Percentiles rank a stretch among this genome's conserved stretches.
Conservation (phyloP, 2,113 vertebrate genomes). For the Smithornis capensis region DNA sequence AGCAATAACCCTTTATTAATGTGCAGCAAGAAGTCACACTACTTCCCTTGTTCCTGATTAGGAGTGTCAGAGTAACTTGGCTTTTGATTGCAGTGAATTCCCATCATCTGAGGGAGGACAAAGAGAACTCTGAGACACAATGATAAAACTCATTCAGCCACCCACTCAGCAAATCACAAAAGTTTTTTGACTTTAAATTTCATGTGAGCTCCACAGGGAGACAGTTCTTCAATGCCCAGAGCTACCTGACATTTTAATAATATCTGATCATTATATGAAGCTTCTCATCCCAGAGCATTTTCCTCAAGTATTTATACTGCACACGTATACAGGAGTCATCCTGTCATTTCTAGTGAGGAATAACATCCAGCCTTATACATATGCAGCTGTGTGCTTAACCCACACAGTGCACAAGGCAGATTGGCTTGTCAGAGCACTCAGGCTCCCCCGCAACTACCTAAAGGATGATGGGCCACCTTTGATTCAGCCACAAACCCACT, state of each 20-base stretch:
- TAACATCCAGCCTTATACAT: conserved; percentile 19
- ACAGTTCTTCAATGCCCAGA: conserved; percentile 33
- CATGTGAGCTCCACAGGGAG: not conserved
- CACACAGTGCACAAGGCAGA: conserved; percentile 1
- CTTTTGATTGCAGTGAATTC: conserved; percentile 22
- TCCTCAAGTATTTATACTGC: not conserved
- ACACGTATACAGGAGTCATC: not conserved
- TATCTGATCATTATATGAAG: conserved; percentile 23
- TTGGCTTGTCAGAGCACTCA: conserved; percentile 31
- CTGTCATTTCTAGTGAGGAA: not conserved
- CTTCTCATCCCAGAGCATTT: conserved; percentile 44
- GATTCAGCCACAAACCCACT: not conserved
- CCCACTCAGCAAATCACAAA: conserved; percentile 47
- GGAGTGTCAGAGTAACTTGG: not conserved
- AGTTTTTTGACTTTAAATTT: conserved; percentile 50
- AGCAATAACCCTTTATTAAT: not conserved
- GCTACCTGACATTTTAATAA: conserved; percentile 53
- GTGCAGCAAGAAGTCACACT: not conserved
- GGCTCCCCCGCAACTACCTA: not conserved
- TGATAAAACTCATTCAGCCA: conserved; percentile 46
- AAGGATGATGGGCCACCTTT: conserved; percentile 1
- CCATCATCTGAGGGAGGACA: not conserved
- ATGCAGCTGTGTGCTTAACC: conserved; percentile 27
- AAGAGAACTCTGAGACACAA: conserved; percentile 16
- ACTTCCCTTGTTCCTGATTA: conserved; percentile 6